Evolutionary conservation across 64 coral and sea anemone species (phyloP).

Genomic region (Porites australiensis): DNA sequence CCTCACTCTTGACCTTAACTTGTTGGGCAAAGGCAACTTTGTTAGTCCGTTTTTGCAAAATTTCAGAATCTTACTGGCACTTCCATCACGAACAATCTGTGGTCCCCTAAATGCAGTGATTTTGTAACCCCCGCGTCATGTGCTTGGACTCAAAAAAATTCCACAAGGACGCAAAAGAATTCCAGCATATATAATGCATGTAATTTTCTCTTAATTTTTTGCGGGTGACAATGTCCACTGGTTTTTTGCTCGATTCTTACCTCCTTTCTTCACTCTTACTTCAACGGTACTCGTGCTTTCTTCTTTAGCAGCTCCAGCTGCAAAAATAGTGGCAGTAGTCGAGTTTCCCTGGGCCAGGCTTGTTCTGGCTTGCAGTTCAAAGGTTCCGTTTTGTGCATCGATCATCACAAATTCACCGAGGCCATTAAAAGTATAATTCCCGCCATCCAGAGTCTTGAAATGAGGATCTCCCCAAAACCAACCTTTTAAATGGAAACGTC

Average conservation of each 20-base stretch:
- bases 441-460: conserved; percentile 36
- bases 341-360: conserved; percentile 33
- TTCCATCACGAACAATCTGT: too few relatives aligned
- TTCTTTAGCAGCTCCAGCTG: conserved; percentile 40
- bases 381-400: conserved; percentile 46
- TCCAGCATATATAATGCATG: too few relatives aligned
- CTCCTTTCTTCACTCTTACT: not conserved
- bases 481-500: not conserved
- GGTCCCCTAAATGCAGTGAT: too few relatives aligned
- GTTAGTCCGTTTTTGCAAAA: too few relatives aligned
- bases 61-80: too few relatives aligned
- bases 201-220: too few relatives aligned
- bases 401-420: conserved; percentile 65
- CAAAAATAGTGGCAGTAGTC: conserved; percentile 46
- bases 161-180: too few relatives aligned
- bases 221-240: too few relatives aligned
- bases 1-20: too few relatives aligned
- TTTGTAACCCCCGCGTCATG: too few relatives aligned
- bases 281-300: conserved; percentile 47
- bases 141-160: too few relatives aligned
- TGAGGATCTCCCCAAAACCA: conserved; percentile 67
- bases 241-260: not conserved
- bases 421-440: conserved; percentile 57
- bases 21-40: too few relatives aligned
- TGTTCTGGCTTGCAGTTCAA: conserved; percentile 53